Percentiles rank a stretch among this genome's conserved stretches.
Evolutionary conservation across 2,797 vertebrate genomes (phyloP).

Genomic region (Sphaeramia orbicularis): DNA sequence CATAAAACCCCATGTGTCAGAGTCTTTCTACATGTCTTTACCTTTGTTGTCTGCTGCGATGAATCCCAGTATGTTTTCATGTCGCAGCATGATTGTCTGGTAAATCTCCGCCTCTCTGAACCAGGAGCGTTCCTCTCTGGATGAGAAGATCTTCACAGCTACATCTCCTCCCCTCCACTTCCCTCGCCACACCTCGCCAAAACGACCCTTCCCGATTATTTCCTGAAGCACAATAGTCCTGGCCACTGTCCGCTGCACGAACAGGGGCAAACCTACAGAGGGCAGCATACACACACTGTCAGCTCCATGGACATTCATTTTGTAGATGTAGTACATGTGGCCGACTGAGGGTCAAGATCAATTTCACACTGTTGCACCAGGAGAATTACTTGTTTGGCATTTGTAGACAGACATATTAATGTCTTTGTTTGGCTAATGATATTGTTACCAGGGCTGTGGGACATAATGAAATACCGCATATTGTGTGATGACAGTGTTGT

Average conservation of each 20-base stretch:
- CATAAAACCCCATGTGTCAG: too few relatives aligned
- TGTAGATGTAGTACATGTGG: neutral
- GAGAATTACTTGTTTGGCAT: neutral
- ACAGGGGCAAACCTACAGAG: constrained; percentile 92
- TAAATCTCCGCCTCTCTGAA: constrained; percentile 98
- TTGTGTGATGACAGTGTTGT: too few relatives aligned
- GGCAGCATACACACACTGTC: neutral
- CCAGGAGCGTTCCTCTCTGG: constrained; percentile 98
- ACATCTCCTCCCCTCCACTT: constrained; percentile 97
- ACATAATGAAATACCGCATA: too few relatives aligned
- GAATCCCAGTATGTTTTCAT: constrained; percentile 98
- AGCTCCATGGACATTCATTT: neutral
- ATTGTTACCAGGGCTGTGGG: too few relatives aligned
- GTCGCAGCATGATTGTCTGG: constrained; percentile 97
- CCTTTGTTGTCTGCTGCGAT: constrained; percentile 99
- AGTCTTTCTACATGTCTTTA: constrained; percentile 49
- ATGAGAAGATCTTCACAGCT: constrained; percentile 98
- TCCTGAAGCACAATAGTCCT: constrained; percentile 98
- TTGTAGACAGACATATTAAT: neutral
- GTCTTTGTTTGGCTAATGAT: neutral
- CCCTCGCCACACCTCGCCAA: constrained; percentile 98
- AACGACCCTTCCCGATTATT: constrained; percentile 98
- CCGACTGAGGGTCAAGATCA: constrained; percentile 4
- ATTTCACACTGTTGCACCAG: constrained; percentile 5
- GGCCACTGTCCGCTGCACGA: constrained; percentile 96